Percentiles rank a stretch among this genome's conserved stretches.
These are phyloP conservation scores for Melinopterus prodromus DNA, from an alignment of 2,888 invertebrate genomes.

Conservation along the genomic window DNA sequence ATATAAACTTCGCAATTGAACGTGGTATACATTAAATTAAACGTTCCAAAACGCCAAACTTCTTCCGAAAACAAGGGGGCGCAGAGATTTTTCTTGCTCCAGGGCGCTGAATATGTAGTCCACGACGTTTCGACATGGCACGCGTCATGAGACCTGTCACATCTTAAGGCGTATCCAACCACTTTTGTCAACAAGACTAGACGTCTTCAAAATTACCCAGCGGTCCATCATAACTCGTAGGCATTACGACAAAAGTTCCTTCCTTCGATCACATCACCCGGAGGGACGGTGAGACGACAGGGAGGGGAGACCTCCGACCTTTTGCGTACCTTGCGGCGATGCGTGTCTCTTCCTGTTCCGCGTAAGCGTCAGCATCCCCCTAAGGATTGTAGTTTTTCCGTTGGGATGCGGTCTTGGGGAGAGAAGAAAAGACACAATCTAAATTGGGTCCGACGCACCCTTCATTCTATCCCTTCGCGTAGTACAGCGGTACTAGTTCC, in stretches of 20 bases:
- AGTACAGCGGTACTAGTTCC: slow-evolving; percentile 26
- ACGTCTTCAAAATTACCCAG: background rate
- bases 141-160: background rate
- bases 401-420: background rate
- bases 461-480: slow-evolving; percentile 27
- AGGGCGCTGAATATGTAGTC: too few species aligned
- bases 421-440: slow-evolving; percentile 41
- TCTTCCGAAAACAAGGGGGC: too few species aligned
- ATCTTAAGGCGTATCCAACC: background rate
- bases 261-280: background rate
- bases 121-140: background rate
- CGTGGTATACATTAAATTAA: too few species aligned
- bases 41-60: too few species aligned
- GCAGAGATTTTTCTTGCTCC: too few species aligned
- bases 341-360: background rate
- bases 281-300: background rate
- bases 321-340: background rate
- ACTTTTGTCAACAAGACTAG: background rate
- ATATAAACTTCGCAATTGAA: too few species aligned
- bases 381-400: background rate
- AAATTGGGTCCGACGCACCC: slow-evolving; percentile 42
- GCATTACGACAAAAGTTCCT: background rate
- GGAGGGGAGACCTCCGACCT: slow-evolving; percentile 5
- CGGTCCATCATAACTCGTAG: background rate
- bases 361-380: background rate